A percentile compares a stretch with the other conserved stretches of the same genome.
Evolutionary conservation across 2,113 vertebrate species (phyloP).

Genomic region (Ciconia boyciana): DNA sequence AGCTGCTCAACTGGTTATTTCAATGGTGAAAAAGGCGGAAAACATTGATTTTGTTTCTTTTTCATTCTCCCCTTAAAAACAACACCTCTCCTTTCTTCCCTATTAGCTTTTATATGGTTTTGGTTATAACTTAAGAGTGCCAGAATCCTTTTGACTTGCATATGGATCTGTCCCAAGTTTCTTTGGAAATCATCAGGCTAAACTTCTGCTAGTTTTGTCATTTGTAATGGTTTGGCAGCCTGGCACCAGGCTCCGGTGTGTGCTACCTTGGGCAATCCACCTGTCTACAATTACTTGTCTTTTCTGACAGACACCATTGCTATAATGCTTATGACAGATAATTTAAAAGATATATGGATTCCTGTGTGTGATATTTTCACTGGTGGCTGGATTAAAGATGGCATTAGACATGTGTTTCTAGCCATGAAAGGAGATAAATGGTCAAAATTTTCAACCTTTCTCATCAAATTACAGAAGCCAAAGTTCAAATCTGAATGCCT

Average conservation of each 20-base stretch:
- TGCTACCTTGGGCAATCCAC: background rate
- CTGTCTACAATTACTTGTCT: background rate
- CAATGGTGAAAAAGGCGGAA: background rate
- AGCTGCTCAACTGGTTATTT: background rate
- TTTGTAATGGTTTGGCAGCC: background rate
- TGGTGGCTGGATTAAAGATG: background rate
- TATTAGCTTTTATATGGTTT: background rate
- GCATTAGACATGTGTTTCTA: background rate
- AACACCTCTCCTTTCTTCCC: accelerated
- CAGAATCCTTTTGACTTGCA: background rate
- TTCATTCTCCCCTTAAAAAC: background rate
- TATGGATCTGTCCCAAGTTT: background rate
- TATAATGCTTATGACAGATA: background rate
- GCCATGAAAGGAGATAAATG: background rate
- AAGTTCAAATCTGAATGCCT: background rate
- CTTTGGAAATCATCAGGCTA: background rate
- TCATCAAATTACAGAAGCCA: background rate
- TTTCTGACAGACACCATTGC: background rate
- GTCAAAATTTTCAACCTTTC: background rate
- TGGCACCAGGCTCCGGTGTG: background rate
- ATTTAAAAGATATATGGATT: background rate
- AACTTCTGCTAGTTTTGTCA: background rate
- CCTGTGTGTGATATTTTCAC: background rate
- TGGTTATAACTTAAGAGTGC: background rate
- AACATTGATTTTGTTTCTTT: background rate